These are phyloP conservation scores for Sinocyclocheilus anophthalmus DNA, from an alignment of 2,113 vertebrate species.

Conservation along the genomic window DNA sequence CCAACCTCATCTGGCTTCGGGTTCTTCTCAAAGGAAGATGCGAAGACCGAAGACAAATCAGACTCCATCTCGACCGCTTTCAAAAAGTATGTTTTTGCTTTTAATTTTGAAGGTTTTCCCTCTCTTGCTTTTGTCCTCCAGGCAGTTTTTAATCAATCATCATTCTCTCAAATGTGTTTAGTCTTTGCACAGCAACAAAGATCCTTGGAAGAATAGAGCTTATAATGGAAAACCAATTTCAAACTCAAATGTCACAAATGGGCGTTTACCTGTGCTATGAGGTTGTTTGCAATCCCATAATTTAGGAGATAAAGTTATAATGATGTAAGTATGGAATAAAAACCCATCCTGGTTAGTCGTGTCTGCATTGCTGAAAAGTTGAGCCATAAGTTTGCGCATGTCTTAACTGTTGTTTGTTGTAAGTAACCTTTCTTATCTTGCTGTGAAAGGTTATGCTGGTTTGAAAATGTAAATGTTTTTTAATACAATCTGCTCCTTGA, in stretches of 20 bases:
- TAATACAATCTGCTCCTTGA: not conserved
- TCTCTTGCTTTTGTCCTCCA: slow-evolving; percentile 52
- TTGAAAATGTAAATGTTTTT: not conserved
- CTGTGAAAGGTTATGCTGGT: slow-evolving; percentile 5
- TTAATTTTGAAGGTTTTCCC: not conserved
- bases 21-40: slow-evolving; percentile 77
- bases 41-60: slow-evolving; percentile 66
- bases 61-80: slow-evolving; percentile 74
- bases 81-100: slow-evolving; percentile 75
- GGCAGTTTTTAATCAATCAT: slow-evolving; percentile 61
- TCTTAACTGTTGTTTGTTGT: slow-evolving; percentile 26
- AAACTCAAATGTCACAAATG: slow-evolving; percentile 66
- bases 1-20: slow-evolving; percentile 72
- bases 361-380: slow-evolving; percentile 58
- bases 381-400: slow-evolving; percentile 46
- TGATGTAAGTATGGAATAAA: slow-evolving; percentile 63
- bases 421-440: slow-evolving; percentile 5
- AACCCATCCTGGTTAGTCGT: slow-evolving; percentile 58
- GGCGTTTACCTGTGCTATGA: slow-evolving; percentile 68
- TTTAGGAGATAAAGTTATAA: slow-evolving; percentile 67
- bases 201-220: slow-evolving; percentile 70
- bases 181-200: slow-evolving; percentile 67
- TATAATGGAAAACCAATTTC: slow-evolving; percentile 68
- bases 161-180: slow-evolving; percentile 75
- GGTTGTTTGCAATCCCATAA: slow-evolving; percentile 70